These are phyloP conservation scores for Corythaixoides concolor DNA, from an alignment of 2,113 vertebrate genomes.

Conservation along the genomic window DNA sequence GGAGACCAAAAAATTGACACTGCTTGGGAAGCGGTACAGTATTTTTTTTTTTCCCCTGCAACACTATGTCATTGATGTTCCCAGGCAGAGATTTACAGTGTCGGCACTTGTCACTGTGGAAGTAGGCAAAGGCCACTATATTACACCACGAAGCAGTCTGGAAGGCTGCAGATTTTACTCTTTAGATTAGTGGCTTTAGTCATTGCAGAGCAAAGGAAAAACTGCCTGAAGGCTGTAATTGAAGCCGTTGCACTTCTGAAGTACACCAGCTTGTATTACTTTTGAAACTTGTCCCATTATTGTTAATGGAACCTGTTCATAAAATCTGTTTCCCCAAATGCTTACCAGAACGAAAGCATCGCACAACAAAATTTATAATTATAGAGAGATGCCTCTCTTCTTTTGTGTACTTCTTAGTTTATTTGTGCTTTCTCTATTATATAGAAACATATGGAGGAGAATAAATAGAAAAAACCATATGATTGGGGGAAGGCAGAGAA, in stretches of 20 bases:
- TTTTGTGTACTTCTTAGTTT: not conserved
- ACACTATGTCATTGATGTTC: not conserved
- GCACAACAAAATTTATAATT: not conserved
- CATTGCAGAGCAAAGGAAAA: not conserved
- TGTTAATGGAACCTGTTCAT: conserved; percentile 49
- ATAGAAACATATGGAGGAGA: conserved; percentile 41
- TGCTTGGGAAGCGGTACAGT: not conserved
- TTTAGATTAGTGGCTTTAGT: not conserved
- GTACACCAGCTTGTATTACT: conserved; percentile 20
- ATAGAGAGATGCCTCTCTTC: not conserved
- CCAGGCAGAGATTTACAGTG: not conserved
- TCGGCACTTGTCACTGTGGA: not conserved
- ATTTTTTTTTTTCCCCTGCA: not conserved
- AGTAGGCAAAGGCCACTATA: not conserved
- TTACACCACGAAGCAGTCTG: not conserved
- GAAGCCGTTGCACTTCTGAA: conserved; percentile 36
- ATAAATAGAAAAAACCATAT: conserved; percentile 23
- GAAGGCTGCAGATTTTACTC: not conserved
- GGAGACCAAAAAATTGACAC: not conserved
- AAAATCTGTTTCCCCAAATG: conserved; percentile 55
- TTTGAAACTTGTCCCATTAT: conserved; percentile 17
- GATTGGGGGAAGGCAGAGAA: not conserved
- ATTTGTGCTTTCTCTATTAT: conserved; percentile 19
- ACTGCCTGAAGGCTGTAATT: not conserved
- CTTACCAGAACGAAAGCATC: not conserved